Conservation (phyloP, 2,113 vertebrate genomes). For the Chionomys nivalis region DNA sequence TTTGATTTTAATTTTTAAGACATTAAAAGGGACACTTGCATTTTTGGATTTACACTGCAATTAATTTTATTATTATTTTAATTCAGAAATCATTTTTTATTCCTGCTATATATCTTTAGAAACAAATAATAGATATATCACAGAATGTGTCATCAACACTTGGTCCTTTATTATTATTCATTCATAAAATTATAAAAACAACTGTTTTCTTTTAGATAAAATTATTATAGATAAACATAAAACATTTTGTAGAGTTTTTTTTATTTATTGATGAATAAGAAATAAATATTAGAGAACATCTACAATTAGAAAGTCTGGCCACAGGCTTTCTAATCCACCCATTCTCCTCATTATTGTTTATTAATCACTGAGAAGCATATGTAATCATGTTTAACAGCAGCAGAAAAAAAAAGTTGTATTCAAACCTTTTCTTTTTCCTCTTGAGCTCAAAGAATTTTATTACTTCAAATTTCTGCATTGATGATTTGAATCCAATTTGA, state of each 20-base stretch:
- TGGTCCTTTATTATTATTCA: neutral
- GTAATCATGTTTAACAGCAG: neutral
- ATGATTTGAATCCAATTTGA: neutral
- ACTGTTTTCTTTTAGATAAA: neutral
- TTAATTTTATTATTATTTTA: too few relatives aligned
- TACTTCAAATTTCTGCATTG: neutral
- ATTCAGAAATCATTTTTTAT: neutral
- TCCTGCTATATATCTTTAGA: neutral
- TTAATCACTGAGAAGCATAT: neutral
- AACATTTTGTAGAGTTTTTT: neutral
- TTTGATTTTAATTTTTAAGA: neutral
- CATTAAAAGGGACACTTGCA: neutral
- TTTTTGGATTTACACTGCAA: neutral
- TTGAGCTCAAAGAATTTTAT: neutral
- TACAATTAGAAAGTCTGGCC: neutral
- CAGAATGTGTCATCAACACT: neutral
- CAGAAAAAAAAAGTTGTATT: neutral
- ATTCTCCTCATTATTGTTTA: neutral
- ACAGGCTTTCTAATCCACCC: rapidly evolving
- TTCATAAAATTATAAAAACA: neutral
- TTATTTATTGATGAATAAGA: neutral
- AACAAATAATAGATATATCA: neutral
- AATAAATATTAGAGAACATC: neutral
- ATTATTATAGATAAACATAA: neutral
- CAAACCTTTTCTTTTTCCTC: neutral